Evolutionary conservation across 2,797 vertebrate genomes (phyloP), one percentile per base, ranked within the genome.

Genomic region (Galago senegalensis): DNA sequence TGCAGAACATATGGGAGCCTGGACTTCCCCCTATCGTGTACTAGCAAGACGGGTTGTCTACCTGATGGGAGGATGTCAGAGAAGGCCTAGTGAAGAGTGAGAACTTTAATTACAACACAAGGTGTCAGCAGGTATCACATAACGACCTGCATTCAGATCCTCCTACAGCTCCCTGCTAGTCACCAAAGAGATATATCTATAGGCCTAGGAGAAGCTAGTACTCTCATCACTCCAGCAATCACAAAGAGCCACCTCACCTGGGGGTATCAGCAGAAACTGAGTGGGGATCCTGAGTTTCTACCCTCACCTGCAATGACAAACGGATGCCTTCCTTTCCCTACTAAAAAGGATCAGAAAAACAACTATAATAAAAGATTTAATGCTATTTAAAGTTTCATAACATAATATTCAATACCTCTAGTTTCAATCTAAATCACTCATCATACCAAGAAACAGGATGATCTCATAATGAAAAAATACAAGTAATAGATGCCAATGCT

Each of bases 401-500:
- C 18, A 29, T 63, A 80, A 80, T 63, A 31, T 23, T 72, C 53
- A 86, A 79, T 73, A 86, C 43, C 6, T 31, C 29, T 31, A 65
- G 20, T 46, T 91, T 81, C 14, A 29, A 37, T 86, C 58, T 72
- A 72, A 94, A n/a, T 56, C 12, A 80, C 46, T 69, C 25, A 83
- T 84, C 63, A 73, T 94, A 87, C 23, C 53, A 77, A 75, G 58
- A 86, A 86, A 12, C 43, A 86, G 31, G 16, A 94, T 65, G 34
- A 43, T 29, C 58, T 34, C 31, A 46, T 86, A 61, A 72, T 86
- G 16, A 61, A 82, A 46, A 34, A 83, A 82, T 60, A 16, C 2
- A 75, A 49, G 20, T 23, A 40, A 63, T 23, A 77, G 37, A 79
- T 63, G 40, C 37, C 70, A 60, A 49, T 16, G 7, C 7, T 77